Percentiles rank a stretch among this genome's conserved stretches.
Conservation (phyloP, 2,888 invertebrate genomes). For the Drosophila longiperda region DNA sequence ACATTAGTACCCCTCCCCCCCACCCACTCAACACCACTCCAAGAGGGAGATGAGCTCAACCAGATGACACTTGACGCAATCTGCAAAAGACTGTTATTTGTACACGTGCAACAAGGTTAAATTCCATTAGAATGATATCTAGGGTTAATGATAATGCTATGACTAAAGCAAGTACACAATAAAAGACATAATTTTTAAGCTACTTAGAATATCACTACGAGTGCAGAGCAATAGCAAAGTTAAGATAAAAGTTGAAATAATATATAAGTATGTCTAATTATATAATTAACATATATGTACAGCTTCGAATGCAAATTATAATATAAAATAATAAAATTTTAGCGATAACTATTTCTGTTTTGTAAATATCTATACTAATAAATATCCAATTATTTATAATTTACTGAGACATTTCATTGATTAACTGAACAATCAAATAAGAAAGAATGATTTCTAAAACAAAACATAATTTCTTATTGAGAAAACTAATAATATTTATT, state of each 20-base stretch:
- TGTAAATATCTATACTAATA: background rate
- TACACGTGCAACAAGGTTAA: constrained; percentile 57
- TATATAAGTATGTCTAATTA: background rate
- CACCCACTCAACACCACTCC: too few relatives aligned
- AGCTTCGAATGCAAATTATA: background rate
- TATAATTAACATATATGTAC: background rate
- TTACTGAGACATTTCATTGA: background rate
- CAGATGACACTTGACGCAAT: constrained; percentile 64
- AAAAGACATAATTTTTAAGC: too few relatives aligned
- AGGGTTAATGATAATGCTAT: background rate
- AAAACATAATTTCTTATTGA: too few relatives aligned
- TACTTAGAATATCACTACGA: background rate
- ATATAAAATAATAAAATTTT: background rate
- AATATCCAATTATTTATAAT: background rate
- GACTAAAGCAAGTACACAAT: background rate
- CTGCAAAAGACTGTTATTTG: constrained; percentile 52
- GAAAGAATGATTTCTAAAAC: background rate
- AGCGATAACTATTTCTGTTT: background rate
- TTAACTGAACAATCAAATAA: background rate
- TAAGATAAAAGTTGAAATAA: too few relatives aligned
- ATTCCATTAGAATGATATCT: background rate
- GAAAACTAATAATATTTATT: too few relatives aligned
- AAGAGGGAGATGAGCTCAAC: constrained; percentile 10
- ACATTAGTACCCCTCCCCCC: background rate
- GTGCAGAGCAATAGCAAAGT: background rate